phyloP scores from a whole-genome alignment of 2,113 vertebrate genomes.

The Dasyornis broadbenti region DNA sequence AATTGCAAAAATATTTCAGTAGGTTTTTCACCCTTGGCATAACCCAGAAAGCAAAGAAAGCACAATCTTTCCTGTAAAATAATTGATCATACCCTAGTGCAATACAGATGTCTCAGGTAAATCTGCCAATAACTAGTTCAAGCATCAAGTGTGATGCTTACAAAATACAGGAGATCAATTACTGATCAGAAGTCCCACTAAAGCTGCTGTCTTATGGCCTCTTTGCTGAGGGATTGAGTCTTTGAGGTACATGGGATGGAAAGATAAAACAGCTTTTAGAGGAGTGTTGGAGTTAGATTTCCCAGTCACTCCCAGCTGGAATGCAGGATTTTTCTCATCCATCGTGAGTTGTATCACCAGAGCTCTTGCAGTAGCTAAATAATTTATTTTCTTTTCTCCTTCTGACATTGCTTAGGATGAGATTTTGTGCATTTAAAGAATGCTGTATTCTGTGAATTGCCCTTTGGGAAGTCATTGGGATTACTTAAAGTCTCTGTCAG shows the following conservation, averaged over 20 bases:
- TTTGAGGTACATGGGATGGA: neutral
- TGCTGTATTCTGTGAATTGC: neutral
- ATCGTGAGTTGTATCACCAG: accelerated
- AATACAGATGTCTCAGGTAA: neutral
- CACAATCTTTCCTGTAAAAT: neutral
- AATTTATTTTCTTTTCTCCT: neutral
- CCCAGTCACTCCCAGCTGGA: neutral
- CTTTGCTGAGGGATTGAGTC: neutral
- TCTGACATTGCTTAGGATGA: neutral
- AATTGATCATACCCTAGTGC: neutral
- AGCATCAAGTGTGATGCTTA: neutral
- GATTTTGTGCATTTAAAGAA: neutral
- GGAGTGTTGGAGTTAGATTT: neutral
- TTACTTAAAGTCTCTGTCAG: neutral
- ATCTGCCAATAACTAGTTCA: neutral
- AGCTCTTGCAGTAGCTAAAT: neutral
- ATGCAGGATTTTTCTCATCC: neutral
- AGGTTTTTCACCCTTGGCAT: neutral
- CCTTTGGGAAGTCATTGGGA: neutral
- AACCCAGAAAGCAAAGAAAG: neutral
- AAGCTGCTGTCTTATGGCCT: neutral
- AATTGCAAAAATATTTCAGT: neutral
- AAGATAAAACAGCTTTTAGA: neutral
- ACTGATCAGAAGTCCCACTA: neutral
- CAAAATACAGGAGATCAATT: neutral